Evolutionary conservation across 2,888 invertebrate genomes (phyloP).

Genomic region (Metalampra italica): DNA sequence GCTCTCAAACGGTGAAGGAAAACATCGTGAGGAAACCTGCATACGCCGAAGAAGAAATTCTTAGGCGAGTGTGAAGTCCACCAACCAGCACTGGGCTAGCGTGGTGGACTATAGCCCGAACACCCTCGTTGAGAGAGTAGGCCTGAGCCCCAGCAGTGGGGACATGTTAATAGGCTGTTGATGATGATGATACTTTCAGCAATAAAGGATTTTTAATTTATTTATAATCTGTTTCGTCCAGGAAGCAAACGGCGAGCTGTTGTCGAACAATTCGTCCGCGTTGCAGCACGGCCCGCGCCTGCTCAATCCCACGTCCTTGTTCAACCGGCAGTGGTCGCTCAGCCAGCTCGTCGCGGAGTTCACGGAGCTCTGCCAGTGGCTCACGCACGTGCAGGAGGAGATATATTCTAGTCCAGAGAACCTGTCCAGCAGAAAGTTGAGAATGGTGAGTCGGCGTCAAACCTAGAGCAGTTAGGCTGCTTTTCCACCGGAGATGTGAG

Average conservation of each 20-base stretch:
- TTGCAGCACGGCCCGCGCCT: conserved; percentile 50
- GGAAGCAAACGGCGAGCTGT: conserved; percentile 88
- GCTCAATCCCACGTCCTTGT: conserved; percentile 53
- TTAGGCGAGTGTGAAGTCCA: too few species aligned
- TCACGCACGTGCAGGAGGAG: conserved; percentile 87
- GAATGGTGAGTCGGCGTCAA: conserved; percentile 75
- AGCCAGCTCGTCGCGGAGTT: conserved; percentile 88
- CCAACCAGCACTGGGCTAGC: too few species aligned
- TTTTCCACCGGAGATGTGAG: too few species aligned
- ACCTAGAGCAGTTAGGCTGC: too few species aligned
- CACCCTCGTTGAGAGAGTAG: too few species aligned
- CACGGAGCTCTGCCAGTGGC: conserved; percentile 89
- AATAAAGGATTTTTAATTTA: too few species aligned
- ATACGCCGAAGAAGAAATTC: too few species aligned
- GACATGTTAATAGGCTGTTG: background rate
- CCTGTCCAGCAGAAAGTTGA: conserved; percentile 81
- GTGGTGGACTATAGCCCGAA: too few species aligned
- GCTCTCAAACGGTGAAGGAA: too few species aligned
- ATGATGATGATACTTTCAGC: too few species aligned
- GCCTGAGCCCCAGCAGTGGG: too few species aligned
- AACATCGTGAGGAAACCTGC: too few species aligned
- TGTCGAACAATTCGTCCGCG: conserved; percentile 79
- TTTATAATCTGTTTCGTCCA: conserved; percentile 53
- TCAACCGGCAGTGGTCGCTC: conserved; percentile 83
- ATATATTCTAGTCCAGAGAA: conserved; percentile 87